phyloP scores from a whole-genome alignment of 2,888 invertebrate genomes.

The Drosophila antonietae region DNA sequence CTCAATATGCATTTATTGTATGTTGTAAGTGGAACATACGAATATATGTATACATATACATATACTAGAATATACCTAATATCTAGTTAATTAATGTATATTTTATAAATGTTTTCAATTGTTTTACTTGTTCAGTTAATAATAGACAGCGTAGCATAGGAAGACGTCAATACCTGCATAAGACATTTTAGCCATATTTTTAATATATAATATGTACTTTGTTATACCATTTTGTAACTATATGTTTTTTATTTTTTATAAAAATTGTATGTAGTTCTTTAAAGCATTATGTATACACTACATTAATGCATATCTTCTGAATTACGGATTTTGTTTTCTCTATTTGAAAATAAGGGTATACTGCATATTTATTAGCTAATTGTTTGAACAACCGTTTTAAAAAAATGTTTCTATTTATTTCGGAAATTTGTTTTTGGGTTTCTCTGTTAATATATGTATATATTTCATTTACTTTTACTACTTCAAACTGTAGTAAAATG shows the following conservation, averaged over 20 bases:
- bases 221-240: slow-evolving; percentile 56
- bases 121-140: slow-evolving; percentile 83
- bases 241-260: slow-evolving; percentile 50
- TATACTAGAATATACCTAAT: slow-evolving; percentile 70
- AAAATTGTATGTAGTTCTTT: slow-evolving; percentile 50
- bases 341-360: slow-evolving; percentile 47
- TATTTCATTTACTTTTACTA: slow-evolving; percentile 33
- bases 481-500: slow-evolving; percentile 69
- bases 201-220: slow-evolving; percentile 72
- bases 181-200: slow-evolving; percentile 85
- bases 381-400: slow-evolving; percentile 61
- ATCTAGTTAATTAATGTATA: slow-evolving; percentile 80
- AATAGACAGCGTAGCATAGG: slow-evolving; percentile 86
- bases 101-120: slow-evolving; percentile 70
- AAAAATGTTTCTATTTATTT: slow-evolving; percentile 60
- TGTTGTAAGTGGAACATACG: slow-evolving; percentile 41
- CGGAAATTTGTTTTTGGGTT: slow-evolving; percentile 22
- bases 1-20: slow-evolving; percentile 20
- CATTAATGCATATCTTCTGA: slow-evolving; percentile 28
- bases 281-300: slow-evolving; percentile 50
- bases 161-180: slow-evolving; percentile 86
- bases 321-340: slow-evolving; percentile 25
- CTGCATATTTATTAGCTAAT: slow-evolving; percentile 50
- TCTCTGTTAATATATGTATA: slow-evolving; percentile 23
- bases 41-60: slow-evolving; percentile 67